Evolutionary conservation across 2,797 vertebrate species (phyloP).

Genomic region (Cottoperca gobio): DNA sequence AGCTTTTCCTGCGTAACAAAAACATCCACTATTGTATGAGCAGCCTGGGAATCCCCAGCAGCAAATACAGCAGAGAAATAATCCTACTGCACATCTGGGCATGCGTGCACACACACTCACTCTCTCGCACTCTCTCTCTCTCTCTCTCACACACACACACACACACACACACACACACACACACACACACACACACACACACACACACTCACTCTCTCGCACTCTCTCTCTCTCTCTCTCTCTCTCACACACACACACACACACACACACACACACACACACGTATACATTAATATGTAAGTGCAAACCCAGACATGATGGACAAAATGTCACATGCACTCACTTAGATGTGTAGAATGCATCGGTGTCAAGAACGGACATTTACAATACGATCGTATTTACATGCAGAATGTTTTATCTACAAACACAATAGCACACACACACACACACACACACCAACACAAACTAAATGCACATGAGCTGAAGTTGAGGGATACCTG

Average conservation of each 20-base stretch:
- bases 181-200: neutral
- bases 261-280: neutral
- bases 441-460: neutral
- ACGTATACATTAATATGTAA: neutral
- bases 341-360: slow-evolving; percentile 33
- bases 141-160: neutral
- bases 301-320: slow-evolving; percentile 15
- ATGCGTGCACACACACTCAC: neutral
- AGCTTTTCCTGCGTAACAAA: slow-evolving; percentile 60
- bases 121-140: no score
- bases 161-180: neutral
- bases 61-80: slow-evolving; percentile 62
- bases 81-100: slow-evolving; percentile 43
- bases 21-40: slow-evolving; percentile 59
- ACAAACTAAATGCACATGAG: neutral
- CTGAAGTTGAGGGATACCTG: neutral
- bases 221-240: no score
- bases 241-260: no score
- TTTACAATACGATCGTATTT: slow-evolving; percentile 54
- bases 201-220: no score
- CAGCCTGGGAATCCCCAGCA: slow-evolving; percentile 68
- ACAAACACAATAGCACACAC: slow-evolving; percentile 33
- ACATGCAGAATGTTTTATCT: slow-evolving; percentile 42
- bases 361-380: slow-evolving; percentile 25
- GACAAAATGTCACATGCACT: slow-evolving; percentile 32